A percentile compares a stretch with the other conserved stretches of the same genome.
phyloP scores from a whole-genome alignment of 1,140 invertebrate species.

The Pachyrhynchus sulphureomaculatus region DNA sequence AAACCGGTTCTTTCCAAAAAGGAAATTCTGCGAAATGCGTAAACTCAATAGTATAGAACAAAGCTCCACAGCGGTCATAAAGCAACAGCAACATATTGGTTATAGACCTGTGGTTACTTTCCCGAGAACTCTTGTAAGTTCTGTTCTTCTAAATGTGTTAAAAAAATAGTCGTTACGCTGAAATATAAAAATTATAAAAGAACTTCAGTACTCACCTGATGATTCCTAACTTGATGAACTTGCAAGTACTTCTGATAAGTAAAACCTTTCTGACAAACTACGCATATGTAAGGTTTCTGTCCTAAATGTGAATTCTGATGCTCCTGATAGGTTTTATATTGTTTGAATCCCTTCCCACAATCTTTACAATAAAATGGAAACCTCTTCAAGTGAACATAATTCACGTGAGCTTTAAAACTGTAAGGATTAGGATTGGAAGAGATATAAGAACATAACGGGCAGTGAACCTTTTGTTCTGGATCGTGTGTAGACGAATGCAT shows the following conservation, averaged over 20 bases:
- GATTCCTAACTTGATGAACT: conserved; percentile 52
- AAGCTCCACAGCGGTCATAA: too few relatives aligned
- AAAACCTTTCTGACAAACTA: conserved; percentile 60
- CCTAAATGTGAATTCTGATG: conserved; percentile 42
- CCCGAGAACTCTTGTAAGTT: too few relatives aligned
- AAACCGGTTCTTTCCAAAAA: too few relatives aligned
- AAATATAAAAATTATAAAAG: too few relatives aligned
- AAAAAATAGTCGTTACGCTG: too few relatives aligned
- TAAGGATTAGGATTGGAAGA: conserved; percentile 25
- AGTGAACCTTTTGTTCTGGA: conserved; percentile 19
- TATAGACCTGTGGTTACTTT: too few relatives aligned
- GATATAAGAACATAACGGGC: conserved; percentile 35
- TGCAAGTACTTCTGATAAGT: conserved; percentile 51
- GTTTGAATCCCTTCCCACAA: conserved; percentile 38
- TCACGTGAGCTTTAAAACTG: conserved; percentile 33
- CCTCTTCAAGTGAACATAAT: conserved; percentile 46
- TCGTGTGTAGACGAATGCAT: conserved; percentile 28
- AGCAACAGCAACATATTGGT: too few relatives aligned
- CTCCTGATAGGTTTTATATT: conserved; percentile 27
- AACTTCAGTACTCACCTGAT: conserved; percentile 45
- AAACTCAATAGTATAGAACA: too few relatives aligned
- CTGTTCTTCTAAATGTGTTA: too few relatives aligned
- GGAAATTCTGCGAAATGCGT: too few relatives aligned
- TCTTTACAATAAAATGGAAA: conserved; percentile 35
- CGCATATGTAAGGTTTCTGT: conserved; percentile 57